A percentile compares a stretch with the other conserved stretches of the same genome.
phyloP scores from a whole-genome alignment of 2,888 invertebrate genomes.

The Ptilodon capucinus region DNA sequence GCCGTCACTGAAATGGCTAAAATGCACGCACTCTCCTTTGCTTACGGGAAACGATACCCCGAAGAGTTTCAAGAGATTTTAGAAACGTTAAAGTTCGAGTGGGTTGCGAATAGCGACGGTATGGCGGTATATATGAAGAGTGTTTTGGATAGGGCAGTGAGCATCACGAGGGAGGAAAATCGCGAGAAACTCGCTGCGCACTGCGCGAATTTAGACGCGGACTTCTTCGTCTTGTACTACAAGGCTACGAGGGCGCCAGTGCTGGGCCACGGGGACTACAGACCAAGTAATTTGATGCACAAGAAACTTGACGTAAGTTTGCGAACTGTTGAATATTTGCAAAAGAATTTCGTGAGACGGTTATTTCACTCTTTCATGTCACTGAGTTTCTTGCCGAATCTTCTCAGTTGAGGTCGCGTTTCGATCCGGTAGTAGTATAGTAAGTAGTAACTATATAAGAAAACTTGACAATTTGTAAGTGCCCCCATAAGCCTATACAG shows the following conservation, averaged over 20 bases:
- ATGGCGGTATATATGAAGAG: constrained; percentile 5
- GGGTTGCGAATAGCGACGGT: background rate
- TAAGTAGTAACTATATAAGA: too few relatives aligned
- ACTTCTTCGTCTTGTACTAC: constrained; percentile 21
- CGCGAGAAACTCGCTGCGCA: constrained; percentile 33
- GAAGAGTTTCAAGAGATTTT: constrained; percentile 45
- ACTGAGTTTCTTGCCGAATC: too few relatives aligned
- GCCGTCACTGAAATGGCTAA: constrained; percentile 55
- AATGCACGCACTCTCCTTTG: constrained; percentile 65
- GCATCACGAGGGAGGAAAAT: constrained; percentile 33
- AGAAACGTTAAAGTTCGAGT: constrained; percentile 21
- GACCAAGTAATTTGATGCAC: constrained; percentile 49
- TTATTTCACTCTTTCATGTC: too few relatives aligned
- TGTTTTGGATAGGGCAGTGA: constrained; percentile 19
- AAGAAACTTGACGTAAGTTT: constrained; percentile 19
- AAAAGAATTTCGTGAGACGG: too few relatives aligned
- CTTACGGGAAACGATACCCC: constrained; percentile 40
- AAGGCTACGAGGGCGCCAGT: constrained; percentile 29
- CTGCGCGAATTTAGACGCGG: constrained; percentile 9
- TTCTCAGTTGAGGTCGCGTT: too few relatives aligned
- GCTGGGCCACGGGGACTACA: constrained; percentile 53
- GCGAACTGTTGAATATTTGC: too few relatives aligned
- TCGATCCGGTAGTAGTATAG: too few relatives aligned
- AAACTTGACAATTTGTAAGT: too few relatives aligned
- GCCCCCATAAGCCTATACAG: too few relatives aligned